Conservation (phyloP, 2,113 vertebrate species). For the Mus spicilegus region DNA sequence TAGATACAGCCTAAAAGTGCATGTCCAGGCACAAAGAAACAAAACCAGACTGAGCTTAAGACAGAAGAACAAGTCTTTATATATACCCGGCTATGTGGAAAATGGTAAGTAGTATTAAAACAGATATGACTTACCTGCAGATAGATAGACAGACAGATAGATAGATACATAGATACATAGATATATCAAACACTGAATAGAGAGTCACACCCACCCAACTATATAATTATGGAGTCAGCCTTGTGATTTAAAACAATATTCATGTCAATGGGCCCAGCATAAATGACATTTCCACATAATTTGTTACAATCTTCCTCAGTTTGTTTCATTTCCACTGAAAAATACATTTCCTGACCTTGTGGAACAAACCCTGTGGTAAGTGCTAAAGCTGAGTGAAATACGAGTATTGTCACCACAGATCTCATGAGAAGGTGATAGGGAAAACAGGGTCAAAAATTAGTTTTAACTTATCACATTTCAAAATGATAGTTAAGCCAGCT, state of each 20-base stretch:
- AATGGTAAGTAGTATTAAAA: slow-evolving; percentile 80
- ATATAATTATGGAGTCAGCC: slow-evolving; percentile 29
- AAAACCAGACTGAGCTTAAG: slow-evolving; percentile 53
- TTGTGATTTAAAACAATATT: slow-evolving; percentile 3
- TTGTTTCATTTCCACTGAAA: slow-evolving; percentile 58
- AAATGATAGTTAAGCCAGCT: slow-evolving; percentile 14
- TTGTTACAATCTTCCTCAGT: not conserved
- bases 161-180: too few species aligned
- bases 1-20: slow-evolving; percentile 87
- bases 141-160: not conserved
- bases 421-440: not conserved
- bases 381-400: not conserved
- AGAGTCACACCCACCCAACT: not conserved
- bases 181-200: not conserved
- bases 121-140: not conserved
- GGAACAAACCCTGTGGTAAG: not conserved
- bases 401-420: not conserved
- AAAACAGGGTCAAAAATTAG: not conserved
- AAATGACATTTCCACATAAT: not conserved
- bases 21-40: slow-evolving; percentile 68
- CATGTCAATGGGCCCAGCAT: not conserved
- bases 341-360: not conserved
- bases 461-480: slow-evolving; percentile 27
- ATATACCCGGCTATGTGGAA: slow-evolving; percentile 84
- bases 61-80: slow-evolving; percentile 69